Conservation (phyloP, 2,113 vertebrate genomes). For the Cyanistes caeruleus region DNA sequence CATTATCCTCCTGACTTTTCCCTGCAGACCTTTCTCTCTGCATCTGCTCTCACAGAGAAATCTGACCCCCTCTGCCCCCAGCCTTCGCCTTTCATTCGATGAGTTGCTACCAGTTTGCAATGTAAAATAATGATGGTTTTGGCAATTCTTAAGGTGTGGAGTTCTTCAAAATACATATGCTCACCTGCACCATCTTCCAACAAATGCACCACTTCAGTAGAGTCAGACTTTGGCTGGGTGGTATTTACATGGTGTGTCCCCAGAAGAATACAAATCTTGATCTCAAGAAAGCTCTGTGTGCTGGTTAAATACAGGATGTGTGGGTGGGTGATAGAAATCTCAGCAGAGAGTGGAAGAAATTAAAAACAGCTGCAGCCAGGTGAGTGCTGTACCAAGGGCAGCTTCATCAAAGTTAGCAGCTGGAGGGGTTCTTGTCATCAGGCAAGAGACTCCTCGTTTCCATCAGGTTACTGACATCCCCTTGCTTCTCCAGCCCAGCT, state of each 20-base stretch:
- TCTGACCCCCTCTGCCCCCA: background rate
- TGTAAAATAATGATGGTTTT: background rate
- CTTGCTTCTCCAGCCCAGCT: background rate
- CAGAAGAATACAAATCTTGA: background rate
- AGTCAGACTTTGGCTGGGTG: background rate
- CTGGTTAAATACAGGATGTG: background rate
- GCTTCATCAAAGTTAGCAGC: background rate
- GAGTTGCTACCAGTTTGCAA: background rate
- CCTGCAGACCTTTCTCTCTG: background rate
- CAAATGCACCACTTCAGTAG: fast-evolving
- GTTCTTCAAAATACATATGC: background rate
- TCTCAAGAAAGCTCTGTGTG: background rate
- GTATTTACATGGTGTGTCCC: fast-evolving
- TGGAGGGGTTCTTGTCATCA: background rate
- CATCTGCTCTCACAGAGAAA: background rate
- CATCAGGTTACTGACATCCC: too few species aligned
- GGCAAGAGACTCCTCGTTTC: background rate
- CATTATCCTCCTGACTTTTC: background rate
- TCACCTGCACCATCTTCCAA: background rate
- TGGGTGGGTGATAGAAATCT: background rate
- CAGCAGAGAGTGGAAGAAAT: background rate
- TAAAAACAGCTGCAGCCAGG: background rate
- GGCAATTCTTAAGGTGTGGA: background rate
- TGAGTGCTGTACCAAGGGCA: background rate
- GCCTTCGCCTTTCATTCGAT: background rate